Evolutionary conservation across 1,140 invertebrate species (phyloP).

Genomic region (Dreissena polymorpha): DNA sequence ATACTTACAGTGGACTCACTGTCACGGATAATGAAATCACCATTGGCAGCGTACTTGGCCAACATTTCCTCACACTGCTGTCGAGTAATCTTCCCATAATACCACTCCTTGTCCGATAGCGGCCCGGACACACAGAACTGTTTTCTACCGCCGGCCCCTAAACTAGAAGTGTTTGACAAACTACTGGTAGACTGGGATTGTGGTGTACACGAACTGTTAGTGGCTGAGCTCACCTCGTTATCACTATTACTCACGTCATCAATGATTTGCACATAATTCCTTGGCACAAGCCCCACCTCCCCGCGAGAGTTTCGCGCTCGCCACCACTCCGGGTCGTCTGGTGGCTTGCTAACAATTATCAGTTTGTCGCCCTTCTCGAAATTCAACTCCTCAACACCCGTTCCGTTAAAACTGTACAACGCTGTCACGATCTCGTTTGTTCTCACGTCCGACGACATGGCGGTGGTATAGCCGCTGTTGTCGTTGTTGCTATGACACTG

Average conservation of each 20-base stretch:
- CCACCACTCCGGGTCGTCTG: slow-evolving; percentile 99
- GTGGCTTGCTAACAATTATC: slow-evolving; percentile 96
- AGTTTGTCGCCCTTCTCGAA: slow-evolving; percentile 95
- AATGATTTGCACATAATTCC: slow-evolving; percentile 93
- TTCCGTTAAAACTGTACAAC: slow-evolving; percentile 75
- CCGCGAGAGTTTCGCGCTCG: slow-evolving; percentile 95
- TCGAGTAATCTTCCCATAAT: slow-evolving; percentile 96
- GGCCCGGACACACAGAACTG: slow-evolving; percentile 75
- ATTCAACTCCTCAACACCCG: slow-evolving; percentile 93
- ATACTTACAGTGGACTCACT: slow-evolving; percentile 98
- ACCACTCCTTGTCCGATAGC: slow-evolving; percentile 86
- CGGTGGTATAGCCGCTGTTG: slow-evolving; percentile 84
- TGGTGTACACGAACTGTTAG: slow-evolving; percentile 72
- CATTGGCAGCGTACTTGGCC: slow-evolving; percentile 96
- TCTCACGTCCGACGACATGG: slow-evolving; percentile 85
- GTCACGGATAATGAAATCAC: slow-evolving; percentile 98
- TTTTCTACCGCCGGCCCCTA: slow-evolving; percentile 66
- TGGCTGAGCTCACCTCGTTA: slow-evolving; percentile 59
- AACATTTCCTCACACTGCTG: slow-evolving; percentile 97
- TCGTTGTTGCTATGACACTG: slow-evolving; percentile 58
- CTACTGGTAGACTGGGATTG: slow-evolving; percentile 78
- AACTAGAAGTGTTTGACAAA: slow-evolving; percentile 73
- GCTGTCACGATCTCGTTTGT: slow-evolving; percentile 89
- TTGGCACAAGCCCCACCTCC: slow-evolving; percentile 94
- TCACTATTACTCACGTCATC: slow-evolving; percentile 66